Conservation (phyloP, 2,797 vertebrate genomes). For the Xenentodon cancila region DNA sequence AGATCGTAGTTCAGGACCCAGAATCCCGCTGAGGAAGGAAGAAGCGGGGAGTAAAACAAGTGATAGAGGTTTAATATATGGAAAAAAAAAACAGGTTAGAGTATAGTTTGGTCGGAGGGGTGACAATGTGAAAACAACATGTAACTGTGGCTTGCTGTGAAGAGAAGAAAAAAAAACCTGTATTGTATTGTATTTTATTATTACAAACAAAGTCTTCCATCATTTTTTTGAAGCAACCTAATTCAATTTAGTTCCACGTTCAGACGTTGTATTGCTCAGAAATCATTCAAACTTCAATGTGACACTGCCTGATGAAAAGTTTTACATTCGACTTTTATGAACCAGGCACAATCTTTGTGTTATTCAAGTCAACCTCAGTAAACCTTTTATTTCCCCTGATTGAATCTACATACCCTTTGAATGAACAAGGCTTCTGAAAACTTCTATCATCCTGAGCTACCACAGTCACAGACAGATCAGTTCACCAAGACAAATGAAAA, state of each 20-base stretch:
- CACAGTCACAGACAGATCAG: conserved; percentile 7
- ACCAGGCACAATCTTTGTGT: too few relatives aligned
- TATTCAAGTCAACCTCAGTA: not conserved
- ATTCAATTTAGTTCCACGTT: too few relatives aligned
- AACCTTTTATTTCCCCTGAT: conserved; percentile 27
- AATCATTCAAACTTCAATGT: too few relatives aligned
- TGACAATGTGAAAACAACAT: conserved; percentile 48
- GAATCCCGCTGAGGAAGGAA: conserved; percentile 54
- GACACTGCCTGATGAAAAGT: too few relatives aligned
- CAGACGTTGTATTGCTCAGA: too few relatives aligned
- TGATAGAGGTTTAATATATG: conserved; percentile 35
- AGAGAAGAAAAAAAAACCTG: conserved; percentile 11
- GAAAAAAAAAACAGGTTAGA: conserved; percentile 23
- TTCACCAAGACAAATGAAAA: conserved; percentile 8
- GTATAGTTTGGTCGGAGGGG: conserved; percentile 33
- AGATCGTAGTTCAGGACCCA: conserved; percentile 51
- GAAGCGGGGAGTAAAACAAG: conserved; percentile 15
- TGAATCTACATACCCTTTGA: conserved; percentile 13
- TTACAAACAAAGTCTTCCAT: too few relatives aligned
- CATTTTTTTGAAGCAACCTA: too few relatives aligned
- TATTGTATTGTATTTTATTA: too few relatives aligned
- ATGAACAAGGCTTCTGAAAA: conserved; percentile 17
- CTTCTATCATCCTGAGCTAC: conserved; percentile 4
- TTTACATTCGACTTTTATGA: too few relatives aligned
- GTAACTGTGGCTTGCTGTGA: conserved; percentile 32